Evolutionary conservation across 2,113 vertebrate genomes (phyloP).

Genomic region (Falcunculus frontatus): DNA sequence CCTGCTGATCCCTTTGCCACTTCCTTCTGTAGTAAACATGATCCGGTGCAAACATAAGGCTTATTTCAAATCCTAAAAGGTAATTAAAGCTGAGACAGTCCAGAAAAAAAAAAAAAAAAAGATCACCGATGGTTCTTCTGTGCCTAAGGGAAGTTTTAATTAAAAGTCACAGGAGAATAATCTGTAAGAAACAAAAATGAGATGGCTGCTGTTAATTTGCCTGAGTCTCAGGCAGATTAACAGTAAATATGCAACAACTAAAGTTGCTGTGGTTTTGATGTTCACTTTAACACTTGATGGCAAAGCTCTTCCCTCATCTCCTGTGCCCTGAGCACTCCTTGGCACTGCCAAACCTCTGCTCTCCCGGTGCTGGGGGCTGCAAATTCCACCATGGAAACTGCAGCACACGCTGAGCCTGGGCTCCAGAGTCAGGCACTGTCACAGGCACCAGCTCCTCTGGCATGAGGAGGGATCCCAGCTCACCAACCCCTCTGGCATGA

Average conservation of each 20-base stretch:
- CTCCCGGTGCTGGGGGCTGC: rapidly evolving
- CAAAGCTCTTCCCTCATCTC: background rate
- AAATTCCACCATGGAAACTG: background rate
- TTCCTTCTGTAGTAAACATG: background rate
- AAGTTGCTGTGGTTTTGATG: background rate
- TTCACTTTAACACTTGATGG: background rate
- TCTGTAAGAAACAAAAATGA: slow-evolving; percentile 29
- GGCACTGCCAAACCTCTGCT: background rate
- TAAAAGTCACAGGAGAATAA: slow-evolving; percentile 49
- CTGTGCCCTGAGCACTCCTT: background rate
- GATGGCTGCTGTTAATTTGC: slow-evolving; percentile 21
- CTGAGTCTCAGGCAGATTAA: background rate
- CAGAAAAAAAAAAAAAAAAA: background rate
- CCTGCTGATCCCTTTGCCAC: background rate
- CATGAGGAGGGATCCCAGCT: background rate
- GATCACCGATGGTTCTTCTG: background rate
- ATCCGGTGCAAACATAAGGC: background rate
- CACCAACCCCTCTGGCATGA: rapidly evolving
- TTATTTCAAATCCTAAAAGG: slow-evolving; percentile 33
- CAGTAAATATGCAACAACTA: background rate
- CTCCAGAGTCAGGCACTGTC: rapidly evolving
- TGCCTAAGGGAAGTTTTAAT: slow-evolving; percentile 55
- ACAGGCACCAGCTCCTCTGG: background rate
- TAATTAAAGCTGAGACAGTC: slow-evolving; percentile 45
- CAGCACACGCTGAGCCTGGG: background rate